A percentile compares a stretch with the other conserved stretches of the same genome.
phyloP scores from a whole-genome alignment of 2,113 vertebrate species.

The Pseudopodoces humilis region DNA sequence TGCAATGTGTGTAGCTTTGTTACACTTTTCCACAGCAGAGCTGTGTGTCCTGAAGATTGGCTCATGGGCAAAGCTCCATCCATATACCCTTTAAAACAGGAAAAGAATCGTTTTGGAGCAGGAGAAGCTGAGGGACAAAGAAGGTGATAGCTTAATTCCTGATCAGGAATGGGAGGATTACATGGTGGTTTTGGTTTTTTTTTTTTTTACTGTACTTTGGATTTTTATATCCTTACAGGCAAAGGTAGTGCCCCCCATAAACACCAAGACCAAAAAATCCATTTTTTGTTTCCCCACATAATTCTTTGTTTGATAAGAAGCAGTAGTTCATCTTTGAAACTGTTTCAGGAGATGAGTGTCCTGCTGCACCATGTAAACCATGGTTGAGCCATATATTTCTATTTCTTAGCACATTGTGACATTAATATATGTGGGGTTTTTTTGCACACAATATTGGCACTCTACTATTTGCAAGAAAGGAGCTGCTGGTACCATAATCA shows the following conservation, averaged over 20 bases:
- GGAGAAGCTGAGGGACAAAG: background rate
- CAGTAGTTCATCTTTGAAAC: background rate
- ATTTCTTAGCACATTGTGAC: background rate
- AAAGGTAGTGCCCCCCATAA: background rate
- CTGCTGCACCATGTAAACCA: fast-evolving
- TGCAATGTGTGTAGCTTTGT: background rate
- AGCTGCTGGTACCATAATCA: background rate
- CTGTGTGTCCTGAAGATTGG: background rate
- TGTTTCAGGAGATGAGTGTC: background rate
- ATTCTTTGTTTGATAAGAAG: background rate
- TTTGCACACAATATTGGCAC: background rate
- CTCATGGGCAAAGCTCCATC: background rate
- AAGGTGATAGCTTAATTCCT: background rate
- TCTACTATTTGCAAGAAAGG: background rate
- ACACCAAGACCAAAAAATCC: background rate
- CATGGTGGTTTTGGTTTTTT: background rate
- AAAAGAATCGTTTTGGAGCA: background rate
- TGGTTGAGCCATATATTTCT: background rate
- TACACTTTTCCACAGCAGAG: background rate
- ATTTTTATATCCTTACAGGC: background rate
- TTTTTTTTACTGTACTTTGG: background rate
- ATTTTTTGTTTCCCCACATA: background rate
- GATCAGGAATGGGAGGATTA: background rate
- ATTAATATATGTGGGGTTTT: fast-evolving
- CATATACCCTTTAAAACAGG: background rate